Base-by-base conservation (phyloP, 1,140 invertebrate species). In the Diachasma alloeum region DNA sequence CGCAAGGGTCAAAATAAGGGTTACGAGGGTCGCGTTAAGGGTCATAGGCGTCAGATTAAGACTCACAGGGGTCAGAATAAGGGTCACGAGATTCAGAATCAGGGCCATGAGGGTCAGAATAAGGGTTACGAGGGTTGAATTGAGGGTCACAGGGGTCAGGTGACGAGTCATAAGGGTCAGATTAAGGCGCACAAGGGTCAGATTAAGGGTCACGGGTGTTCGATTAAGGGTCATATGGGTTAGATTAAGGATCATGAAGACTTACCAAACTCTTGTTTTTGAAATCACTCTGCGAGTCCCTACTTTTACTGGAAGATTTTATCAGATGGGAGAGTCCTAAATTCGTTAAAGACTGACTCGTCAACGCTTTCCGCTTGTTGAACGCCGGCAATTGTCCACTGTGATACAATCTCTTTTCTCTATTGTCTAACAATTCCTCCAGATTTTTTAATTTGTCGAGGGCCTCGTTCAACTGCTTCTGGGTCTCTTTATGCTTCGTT, bases 401-500 rank as follows among this genome's bases (percentile, higher is more conserved):
- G 56, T 79, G 83, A 79, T 89, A 88, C 39, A 87, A 75, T 79
- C 82, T 85, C 72, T 82, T 87, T 74, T 87, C 86, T 76, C 83
- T 84, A 59, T 88, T 89, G 24, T 88, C 82, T 63, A 87, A 69
- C 10, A 88, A 72, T 77, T 87, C 83, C 85, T 90, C 93, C 90
- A 93, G 83, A 76, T 87, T 90, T 80, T 92, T 91, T 72, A 93
- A 91, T 85, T 93, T 93, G 26, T 84, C 90, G 24, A 92, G 88
- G 11, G 93, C 91, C 37, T 93, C 89, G 36, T 92, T 91, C 44
- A 95, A 89, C 71, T 94, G 91, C 74, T 92, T 92, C 81, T 94
- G 91, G 5, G 93, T 92, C 80, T 94, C 93, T 79, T 93, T 94
- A 68, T 92, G 91, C 78, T 94, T 95, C 37, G 90, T 88, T 39